Evolutionary conservation across 2,113 vertebrate species (phyloP), one percentile per base, ranked within the genome.

Genomic region (Rhinoderma darwinii): DNA sequence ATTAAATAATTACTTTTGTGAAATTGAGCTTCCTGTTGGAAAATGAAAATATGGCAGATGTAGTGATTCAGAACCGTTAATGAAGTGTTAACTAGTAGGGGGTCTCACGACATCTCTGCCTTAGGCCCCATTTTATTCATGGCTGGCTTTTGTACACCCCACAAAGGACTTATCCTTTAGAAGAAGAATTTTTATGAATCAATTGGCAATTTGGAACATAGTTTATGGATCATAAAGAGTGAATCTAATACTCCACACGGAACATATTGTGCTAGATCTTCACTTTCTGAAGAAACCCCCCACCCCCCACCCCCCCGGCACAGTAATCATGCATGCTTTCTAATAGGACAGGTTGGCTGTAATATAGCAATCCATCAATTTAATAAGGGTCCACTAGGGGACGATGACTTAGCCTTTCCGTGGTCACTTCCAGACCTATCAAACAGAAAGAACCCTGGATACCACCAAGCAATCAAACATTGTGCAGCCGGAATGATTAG

Each of bases 381-480:
- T 82, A 82, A 82, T 44, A 82, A 43, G 56, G n/a, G 25, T 63
- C 56, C 59, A 82, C 56, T 66, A 30, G 79, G 79, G 79, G 39
- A 82, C 44, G 56, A 82, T 82, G 77, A 80, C 51, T 44, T 82
- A 82, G n/a, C 56, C 56, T 82, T 82, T 82, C 56, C 79, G 35
- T 82, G 79, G 79, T 82, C 79, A 82, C 17, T 63, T 78, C 56
- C 56, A 81, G 56, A 63, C 51, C 54, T 43, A 66, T 30, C 59
- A 63, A 82, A 39, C 37, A 59, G 20, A 82, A 63, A 37, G 32
- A 39, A 50, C 22, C 37, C 37, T 43, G 78, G 56, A 81, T 39
- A 4, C 54, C 11, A 30, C 59, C 56, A 43, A 41, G 39, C 25
- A 44, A 81, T 81, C 56, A 59, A 41, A 76, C 25, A 44, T 44